phyloP scores from a whole-genome alignment of 2,797 vertebrate species.

The Channallabes apus region DNA sequence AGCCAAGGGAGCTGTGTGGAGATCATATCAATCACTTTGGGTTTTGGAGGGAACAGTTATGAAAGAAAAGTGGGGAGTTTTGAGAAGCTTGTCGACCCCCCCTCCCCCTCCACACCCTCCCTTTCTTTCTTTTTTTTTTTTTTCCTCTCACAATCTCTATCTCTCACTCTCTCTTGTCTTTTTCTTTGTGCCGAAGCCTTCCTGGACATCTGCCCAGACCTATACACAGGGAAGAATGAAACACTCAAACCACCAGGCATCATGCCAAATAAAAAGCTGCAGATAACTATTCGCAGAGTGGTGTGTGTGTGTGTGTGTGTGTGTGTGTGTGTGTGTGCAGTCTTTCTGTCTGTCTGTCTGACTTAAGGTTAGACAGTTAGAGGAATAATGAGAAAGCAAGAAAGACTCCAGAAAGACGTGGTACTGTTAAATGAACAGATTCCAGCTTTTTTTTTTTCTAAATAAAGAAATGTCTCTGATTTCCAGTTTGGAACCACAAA shows the following conservation, averaged over 20 bases:
- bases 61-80: constrained; percentile 65
- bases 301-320: constrained; percentile 34
- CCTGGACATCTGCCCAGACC: constrained; percentile 98
- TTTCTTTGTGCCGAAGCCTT: constrained; percentile 70
- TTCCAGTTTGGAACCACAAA: constrained; percentile 42
- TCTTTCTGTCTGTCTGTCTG: neutral
- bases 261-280: constrained; percentile 78
- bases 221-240: constrained; percentile 84
- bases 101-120: constrained; percentile 61
- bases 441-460: constrained; percentile 21
- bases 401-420: constrained; percentile 18
- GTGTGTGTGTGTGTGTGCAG: constrained; percentile 5
- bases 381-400: neutral
- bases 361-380: constrained; percentile 3
- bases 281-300: constrained; percentile 75
- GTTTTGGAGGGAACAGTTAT: constrained; percentile 73
- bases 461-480: constrained; percentile 34
- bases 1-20: constrained; percentile 71
- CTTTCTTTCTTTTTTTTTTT: constrained; percentile 39
- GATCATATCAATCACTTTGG: constrained; percentile 75
- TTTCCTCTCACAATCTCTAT: constrained; percentile 26
- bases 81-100: constrained; percentile 61
- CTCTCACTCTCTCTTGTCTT: constrained; percentile 46
- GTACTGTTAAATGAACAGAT: constrained; percentile 38
- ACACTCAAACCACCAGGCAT: constrained; percentile 78